phyloP scores from a whole-genome alignment of 2,888 invertebrate genomes.

The Sinopyrophorus schimmeli region DNA sequence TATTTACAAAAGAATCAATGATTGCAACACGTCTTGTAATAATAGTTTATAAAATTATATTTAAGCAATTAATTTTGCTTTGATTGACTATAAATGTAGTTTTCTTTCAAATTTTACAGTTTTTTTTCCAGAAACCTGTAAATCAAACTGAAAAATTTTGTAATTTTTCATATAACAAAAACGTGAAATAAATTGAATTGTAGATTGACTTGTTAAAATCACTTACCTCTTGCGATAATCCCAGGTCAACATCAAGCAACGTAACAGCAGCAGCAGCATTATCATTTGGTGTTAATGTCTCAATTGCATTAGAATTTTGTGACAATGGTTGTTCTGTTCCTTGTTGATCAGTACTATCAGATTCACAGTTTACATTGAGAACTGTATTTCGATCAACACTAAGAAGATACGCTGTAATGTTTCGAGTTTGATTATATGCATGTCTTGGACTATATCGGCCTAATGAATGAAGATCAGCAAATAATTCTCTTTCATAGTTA shows the following conservation, averaged over 20 bases:
- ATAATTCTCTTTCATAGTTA: slow-evolving; percentile 72
- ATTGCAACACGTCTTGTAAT: too few species aligned
- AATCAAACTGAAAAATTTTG: too few species aligned
- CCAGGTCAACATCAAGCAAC: slow-evolving; percentile 11
- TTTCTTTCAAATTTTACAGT: too few species aligned
- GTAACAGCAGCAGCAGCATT: slow-evolving; percentile 5
- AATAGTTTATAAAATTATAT: too few species aligned
- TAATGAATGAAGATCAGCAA: slow-evolving; percentile 72
- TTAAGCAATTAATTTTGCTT: too few species aligned
- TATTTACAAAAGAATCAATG: too few species aligned
- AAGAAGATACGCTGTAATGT: slow-evolving; percentile 65
- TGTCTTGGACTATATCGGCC: slow-evolving; percentile 64
- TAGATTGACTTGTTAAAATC: too few species aligned
- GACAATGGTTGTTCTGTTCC: slow-evolving; percentile 14
- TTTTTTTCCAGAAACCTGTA: too few species aligned
- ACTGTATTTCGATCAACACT: slow-evolving; percentile 58
- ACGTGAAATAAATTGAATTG: too few species aligned
- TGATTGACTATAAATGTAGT: too few species aligned
- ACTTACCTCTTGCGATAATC: slow-evolving; percentile 22
- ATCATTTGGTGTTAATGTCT: background rate
- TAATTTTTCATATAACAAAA: too few species aligned
- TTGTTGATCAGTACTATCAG: slow-evolving; percentile 10
- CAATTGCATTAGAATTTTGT: slow-evolving; percentile 10
- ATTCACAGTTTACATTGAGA: slow-evolving; percentile 59
- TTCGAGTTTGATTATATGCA: slow-evolving; percentile 56